phyloP scores from a whole-genome alignment of 1,140 invertebrate species.

The Delia radicum region DNA sequence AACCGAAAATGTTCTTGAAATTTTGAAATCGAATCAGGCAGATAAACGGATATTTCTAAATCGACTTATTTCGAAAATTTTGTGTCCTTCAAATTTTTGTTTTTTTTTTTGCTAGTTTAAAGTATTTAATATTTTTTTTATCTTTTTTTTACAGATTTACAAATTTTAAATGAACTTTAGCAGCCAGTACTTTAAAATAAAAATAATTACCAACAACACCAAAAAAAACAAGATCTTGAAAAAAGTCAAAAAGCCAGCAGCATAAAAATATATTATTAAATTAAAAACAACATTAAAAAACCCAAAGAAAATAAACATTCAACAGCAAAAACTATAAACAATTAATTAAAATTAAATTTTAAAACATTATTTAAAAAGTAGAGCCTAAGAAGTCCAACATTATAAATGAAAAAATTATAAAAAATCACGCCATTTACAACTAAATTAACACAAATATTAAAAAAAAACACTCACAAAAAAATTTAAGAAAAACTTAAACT shows the following conservation, averaged over 20 bases:
- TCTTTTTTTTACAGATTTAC: constrained; percentile 11
- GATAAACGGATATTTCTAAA: too few relatives aligned
- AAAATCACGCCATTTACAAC: constrained; percentile 20
- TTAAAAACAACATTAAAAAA: not conserved
- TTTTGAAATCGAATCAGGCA: too few relatives aligned
- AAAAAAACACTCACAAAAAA: constrained; percentile 9
- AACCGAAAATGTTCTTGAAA: too few relatives aligned
- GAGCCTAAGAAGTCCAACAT: constrained; percentile 12
- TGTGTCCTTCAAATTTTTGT: too few relatives aligned
- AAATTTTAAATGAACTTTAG: constrained; percentile 22
- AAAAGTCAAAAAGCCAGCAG: constrained; percentile 5
- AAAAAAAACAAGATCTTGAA: not conserved
- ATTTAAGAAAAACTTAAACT: not conserved
- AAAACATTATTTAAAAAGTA: constrained; percentile 5
- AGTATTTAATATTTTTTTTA: not conserved
- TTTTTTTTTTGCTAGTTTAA: not conserved
- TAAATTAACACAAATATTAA: constrained; percentile 12
- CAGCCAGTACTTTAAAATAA: constrained; percentile 11
- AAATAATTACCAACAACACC: not conserved
- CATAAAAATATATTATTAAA: constrained; percentile 5
- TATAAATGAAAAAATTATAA: not conserved
- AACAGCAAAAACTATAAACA: not conserved
- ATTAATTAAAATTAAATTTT: constrained; percentile 16
- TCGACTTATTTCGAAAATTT: too few relatives aligned
- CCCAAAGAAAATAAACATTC: constrained; percentile 1